Evolutionary conservation across 2,797 vertebrate species (phyloP).

Genomic region (Notamacropus eugenii): DNA sequence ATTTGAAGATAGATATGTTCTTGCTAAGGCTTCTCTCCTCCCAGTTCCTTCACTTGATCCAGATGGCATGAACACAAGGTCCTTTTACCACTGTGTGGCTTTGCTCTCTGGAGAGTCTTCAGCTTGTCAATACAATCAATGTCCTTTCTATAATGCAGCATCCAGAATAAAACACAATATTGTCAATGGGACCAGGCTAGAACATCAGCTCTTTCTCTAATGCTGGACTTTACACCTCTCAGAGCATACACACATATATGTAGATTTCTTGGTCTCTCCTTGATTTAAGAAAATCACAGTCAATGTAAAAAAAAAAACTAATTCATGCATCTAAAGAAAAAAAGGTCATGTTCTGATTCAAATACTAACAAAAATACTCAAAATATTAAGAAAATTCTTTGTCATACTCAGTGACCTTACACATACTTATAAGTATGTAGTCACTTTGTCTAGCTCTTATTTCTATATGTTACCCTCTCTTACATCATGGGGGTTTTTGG

Average conservation of each 20-base stretch:
- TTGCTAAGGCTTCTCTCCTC: neutral
- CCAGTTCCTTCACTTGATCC: neutral
- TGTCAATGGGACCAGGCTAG: neutral
- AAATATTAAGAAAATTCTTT: neutral
- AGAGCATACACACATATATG: neutral
- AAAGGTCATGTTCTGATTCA: neutral
- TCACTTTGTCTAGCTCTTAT: neutral
- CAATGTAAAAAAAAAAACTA: neutral
- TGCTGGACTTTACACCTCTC: neutral
- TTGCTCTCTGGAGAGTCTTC: neutral
- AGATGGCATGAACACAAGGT: neutral
- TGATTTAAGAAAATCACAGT: neutral
- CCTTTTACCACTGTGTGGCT: neutral
- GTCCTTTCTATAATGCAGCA: neutral
- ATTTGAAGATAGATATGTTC: neutral
- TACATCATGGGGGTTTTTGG: neutral
- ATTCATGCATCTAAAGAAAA: neutral
- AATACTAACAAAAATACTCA: neutral
- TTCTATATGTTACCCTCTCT: neutral
- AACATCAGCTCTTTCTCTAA: neutral
- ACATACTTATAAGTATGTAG: too few species aligned
- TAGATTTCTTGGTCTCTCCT: neutral
- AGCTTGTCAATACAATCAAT: neutral
- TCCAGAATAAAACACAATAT: neutral
- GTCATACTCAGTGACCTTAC: neutral